A percentile compares a stretch with the other conserved stretches of the same genome.
Conservation (phyloP, 2,888 invertebrate genomes). For the Drosophila incognita region DNA sequence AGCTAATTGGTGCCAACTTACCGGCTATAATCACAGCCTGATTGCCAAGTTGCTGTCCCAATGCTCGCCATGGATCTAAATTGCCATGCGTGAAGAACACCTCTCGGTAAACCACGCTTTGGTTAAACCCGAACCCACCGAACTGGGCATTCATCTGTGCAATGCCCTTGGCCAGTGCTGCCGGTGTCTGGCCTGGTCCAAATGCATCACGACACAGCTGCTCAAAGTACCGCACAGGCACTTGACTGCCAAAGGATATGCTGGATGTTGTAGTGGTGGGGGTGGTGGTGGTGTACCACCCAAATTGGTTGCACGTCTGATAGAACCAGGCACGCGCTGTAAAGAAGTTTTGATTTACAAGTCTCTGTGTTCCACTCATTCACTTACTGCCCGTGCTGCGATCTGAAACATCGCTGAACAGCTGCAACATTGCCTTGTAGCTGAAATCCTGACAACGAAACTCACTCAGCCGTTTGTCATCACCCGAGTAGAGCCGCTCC, state of each 20-base stretch:
- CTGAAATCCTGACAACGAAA: constrained; percentile 72
- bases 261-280: constrained; percentile 2
- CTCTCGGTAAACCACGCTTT: constrained; percentile 69
- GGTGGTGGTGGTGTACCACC: constrained; percentile 91
- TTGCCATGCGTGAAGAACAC: constrained; percentile 87
- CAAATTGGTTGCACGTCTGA: constrained; percentile 94
- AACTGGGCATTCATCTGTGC: constrained; percentile 63
- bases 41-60: constrained; percentile 84
- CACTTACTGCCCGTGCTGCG: constrained; percentile 63
- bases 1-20: constrained; percentile 48
- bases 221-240: constrained; percentile 74
- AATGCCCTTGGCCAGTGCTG: constrained; percentile 51
- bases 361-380: neutral
- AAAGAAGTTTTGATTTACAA: constrained; percentile 20
- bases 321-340: constrained; percentile 88
- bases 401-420: constrained; percentile 60
- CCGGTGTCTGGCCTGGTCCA: constrained; percentile 39
- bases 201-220: constrained; percentile 76
- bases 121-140: constrained; percentile 58
- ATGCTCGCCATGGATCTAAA: constrained; percentile 86
- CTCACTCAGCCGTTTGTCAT: constrained; percentile 10
- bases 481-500: constrained; percentile 49
- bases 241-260: constrained; percentile 66
- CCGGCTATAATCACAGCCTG: constrained; percentile 75
- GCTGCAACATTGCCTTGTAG: constrained; percentile 64